These are phyloP conservation scores for Drosophila nasuta DNA, from an alignment of 1,140 invertebrate species.

Conservation along the genomic window DNA sequence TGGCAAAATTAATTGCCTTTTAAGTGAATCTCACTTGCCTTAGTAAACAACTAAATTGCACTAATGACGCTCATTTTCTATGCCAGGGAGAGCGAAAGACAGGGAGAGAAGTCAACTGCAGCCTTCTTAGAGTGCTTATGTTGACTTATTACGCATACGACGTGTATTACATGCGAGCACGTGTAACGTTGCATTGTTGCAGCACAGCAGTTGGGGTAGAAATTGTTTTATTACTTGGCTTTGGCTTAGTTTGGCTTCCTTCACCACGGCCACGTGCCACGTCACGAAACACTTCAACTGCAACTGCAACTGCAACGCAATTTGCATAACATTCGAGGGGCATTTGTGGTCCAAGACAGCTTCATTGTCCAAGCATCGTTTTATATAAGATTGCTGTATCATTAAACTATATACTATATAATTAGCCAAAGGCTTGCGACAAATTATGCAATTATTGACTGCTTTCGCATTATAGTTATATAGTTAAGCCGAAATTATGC, in stretches of 20 bases:
- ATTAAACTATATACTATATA: conserved; percentile 1
- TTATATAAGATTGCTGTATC: conserved; percentile 27
- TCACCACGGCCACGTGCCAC: conserved; percentile 27
- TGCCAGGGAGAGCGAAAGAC: conserved; percentile 42
- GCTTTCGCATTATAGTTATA: not conserved
- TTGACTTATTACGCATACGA: conserved; percentile 81
- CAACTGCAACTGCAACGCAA: not conserved
- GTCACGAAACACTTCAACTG: conserved; percentile 16
- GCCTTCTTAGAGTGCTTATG: conserved; percentile 50
- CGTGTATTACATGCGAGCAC: conserved; percentile 55
- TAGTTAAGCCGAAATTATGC: conserved; percentile 8
- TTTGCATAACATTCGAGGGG: conserved; percentile 23
- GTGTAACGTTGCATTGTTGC: conserved; percentile 43
- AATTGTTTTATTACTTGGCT: conserved; percentile 40
- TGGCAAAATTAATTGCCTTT: conserved; percentile 84
- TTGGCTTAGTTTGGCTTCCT: conserved; percentile 16
- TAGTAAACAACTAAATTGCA: conserved; percentile 84
- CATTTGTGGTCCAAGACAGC: not conserved
- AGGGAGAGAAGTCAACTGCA: conserved; percentile 51
- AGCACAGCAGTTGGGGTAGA: not conserved
- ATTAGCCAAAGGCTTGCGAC: not conserved
- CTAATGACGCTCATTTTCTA: conserved; percentile 84
- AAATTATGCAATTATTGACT: conserved; percentile 26
- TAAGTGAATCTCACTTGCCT: conserved; percentile 84
- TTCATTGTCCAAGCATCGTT: not conserved